These are phyloP conservation scores for Dicaeum eximium DNA, from an alignment of 2,113 vertebrate species.

Conservation along the genomic window DNA sequence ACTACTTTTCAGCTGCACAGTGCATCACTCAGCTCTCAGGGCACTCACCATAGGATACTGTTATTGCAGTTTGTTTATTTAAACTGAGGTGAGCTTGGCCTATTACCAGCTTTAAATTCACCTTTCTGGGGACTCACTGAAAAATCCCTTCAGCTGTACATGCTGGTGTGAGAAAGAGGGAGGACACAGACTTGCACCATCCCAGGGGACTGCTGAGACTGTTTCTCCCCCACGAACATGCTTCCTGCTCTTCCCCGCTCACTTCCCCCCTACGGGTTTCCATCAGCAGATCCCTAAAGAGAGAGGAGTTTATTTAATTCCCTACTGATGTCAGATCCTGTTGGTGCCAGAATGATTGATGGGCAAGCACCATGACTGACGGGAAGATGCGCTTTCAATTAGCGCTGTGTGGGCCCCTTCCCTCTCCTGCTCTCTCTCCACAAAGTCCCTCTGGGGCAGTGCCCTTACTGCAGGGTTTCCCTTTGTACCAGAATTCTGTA, in stretches of 20 bases:
- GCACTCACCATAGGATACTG: background rate
- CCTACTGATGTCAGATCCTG: slow-evolving; percentile 68
- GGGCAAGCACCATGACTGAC: slow-evolving; percentile 37
- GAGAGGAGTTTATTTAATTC: slow-evolving; percentile 69
- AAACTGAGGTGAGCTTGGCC: background rate
- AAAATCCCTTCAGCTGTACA: background rate
- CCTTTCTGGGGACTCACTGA: background rate
- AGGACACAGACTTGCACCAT: background rate
- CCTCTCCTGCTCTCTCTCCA: background rate
- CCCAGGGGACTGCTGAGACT: background rate
- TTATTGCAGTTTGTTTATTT: background rate
- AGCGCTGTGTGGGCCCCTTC: slow-evolving; percentile 25
- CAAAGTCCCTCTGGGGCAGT: background rate
- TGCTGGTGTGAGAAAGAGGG: slow-evolving; percentile 32
- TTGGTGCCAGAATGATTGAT: slow-evolving; percentile 71
- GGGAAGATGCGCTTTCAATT: slow-evolving; percentile 58
- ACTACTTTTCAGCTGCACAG: background rate
- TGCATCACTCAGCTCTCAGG: background rate
- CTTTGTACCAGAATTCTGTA: background rate
- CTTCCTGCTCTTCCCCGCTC: slow-evolving; percentile 45
- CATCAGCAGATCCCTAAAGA: slow-evolving; percentile 64
- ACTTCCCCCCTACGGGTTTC: slow-evolving; percentile 51
- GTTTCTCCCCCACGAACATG: background rate
- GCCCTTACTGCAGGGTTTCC: background rate
- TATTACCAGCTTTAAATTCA: slow-evolving; percentile 7